Conservation (phyloP, 2,797 vertebrate genomes). For the Microctenopoma stevenorrisi region DNA sequence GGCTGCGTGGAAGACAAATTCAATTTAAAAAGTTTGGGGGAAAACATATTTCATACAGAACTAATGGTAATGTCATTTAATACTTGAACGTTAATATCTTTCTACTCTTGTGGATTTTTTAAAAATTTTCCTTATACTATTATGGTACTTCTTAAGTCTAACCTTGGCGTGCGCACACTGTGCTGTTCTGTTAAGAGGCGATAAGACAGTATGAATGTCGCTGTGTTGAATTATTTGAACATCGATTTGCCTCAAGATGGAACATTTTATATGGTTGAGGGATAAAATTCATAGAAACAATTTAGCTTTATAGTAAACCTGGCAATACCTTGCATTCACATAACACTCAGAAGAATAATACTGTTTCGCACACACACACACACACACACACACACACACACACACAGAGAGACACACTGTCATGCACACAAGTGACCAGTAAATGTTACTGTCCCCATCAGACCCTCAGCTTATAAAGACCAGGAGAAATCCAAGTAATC, state of each 20-base stretch:
- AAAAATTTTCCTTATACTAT: slow-evolving; percentile 12
- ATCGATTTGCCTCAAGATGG: slow-evolving; percentile 31
- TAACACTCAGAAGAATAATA: not conserved
- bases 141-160: slow-evolving; percentile 4
- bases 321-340: not conserved
- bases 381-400: not conserved
- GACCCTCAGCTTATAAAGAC: slow-evolving; percentile 63
- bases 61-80: slow-evolving; percentile 36
- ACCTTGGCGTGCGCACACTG: not conserved
- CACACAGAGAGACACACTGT: slow-evolving; percentile 12
- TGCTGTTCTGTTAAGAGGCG: not conserved
- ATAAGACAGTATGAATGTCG: not conserved
- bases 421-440: slow-evolving; percentile 61
- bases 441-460: slow-evolving; percentile 52
- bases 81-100: slow-evolving; percentile 15
- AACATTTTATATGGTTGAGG: slow-evolving; percentile 32
- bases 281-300: slow-evolving; percentile 42
- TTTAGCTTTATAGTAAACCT: slow-evolving; percentile 30
- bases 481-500: slow-evolving; percentile 68
- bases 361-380: too few relatives aligned
- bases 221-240: not conserved
- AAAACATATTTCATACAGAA: slow-evolving; percentile 41
- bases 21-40: slow-evolving; percentile 20
- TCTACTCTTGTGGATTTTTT: not conserved
- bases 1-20: slow-evolving; percentile 44